Percentiles rank a stretch among this genome's conserved stretches.
Evolutionary conservation across 2,888 invertebrate species (phyloP).

Genomic region (Argyra leucocephala): DNA sequence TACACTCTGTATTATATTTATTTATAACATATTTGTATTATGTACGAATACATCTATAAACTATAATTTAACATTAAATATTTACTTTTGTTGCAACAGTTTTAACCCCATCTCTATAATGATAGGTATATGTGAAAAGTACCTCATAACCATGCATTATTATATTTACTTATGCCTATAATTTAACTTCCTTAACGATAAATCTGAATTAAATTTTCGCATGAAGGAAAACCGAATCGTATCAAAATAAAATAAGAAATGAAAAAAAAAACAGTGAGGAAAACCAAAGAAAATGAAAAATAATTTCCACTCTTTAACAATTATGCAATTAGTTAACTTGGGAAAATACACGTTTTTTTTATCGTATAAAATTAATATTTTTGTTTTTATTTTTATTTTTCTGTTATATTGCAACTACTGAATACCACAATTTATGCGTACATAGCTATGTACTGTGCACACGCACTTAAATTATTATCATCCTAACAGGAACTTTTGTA

Average conservation of each 20-base stretch:
- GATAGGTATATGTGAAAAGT: background rate
- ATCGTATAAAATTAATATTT: background rate
- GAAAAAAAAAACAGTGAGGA: background rate
- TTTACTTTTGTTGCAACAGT: background rate
- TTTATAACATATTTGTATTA: too few species aligned
- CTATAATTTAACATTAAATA: too few species aligned
- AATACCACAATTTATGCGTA: too few species aligned
- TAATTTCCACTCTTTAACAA: slow-evolving; percentile 2
- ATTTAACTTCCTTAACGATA: background rate
- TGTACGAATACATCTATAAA: too few species aligned
- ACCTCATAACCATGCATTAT: background rate
- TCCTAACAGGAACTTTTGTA: background rate
- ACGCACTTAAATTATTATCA: background rate
- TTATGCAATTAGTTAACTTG: slow-evolving; percentile 4
- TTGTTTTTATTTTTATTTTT: background rate
- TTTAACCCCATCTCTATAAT: background rate
- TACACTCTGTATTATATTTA: too few species aligned
- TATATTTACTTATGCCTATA: slow-evolving; percentile 2
- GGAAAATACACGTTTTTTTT: slow-evolving; percentile 6
- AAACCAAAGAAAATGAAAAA: background rate
- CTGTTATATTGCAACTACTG: too few species aligned
- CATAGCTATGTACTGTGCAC: too few species aligned
- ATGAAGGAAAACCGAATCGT: background rate
- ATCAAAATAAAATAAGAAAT: background rate
- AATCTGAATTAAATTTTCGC: background rate